phyloP scores from a whole-genome alignment of 30 jellyfish, hydroid and myxozoan species.

The Nemopilema nomurai region DNA sequence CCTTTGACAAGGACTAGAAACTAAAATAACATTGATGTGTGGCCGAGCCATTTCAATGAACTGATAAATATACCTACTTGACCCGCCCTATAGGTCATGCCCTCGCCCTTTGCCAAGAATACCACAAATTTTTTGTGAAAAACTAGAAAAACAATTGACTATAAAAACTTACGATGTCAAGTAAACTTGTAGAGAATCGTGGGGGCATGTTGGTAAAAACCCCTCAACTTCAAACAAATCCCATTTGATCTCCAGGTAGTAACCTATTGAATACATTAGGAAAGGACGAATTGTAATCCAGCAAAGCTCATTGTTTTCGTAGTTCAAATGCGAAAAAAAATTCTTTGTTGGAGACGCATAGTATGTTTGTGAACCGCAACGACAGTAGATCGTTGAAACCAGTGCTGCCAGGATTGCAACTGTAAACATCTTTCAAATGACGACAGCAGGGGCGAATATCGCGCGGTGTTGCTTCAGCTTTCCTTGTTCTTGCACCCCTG shows the following conservation, averaged over 20 bases:
- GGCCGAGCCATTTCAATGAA: not conserved
- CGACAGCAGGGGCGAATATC: too few species aligned
- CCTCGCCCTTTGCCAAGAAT: too few species aligned
- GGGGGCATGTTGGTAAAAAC: not conserved
- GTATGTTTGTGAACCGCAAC: not conserved
- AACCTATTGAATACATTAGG: slow-evolving; percentile 6
- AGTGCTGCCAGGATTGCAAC: not conserved
- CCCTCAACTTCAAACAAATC: slow-evolving; percentile 16
- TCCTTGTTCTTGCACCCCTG: too few species aligned
- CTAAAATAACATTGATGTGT: too few species aligned
- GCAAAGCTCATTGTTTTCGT: slow-evolving; percentile 19
- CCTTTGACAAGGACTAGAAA: too few species aligned
- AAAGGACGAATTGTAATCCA: not conserved
- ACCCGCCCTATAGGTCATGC: not conserved
- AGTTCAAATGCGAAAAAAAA: not conserved
- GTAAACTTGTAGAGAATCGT: slow-evolving; percentile 10
- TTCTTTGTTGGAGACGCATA: not conserved
- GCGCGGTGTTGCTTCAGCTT: too few species aligned
- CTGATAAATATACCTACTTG: not conserved
- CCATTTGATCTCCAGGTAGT: slow-evolving; percentile 23
- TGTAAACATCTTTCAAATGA: too few species aligned
- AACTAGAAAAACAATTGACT: not conserved
- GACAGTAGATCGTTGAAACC: not conserved
- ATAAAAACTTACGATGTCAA: slow-evolving; percentile 10
- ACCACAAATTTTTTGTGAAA: not conserved